Evolutionary conservation across 2,113 vertebrate genomes (phyloP).

Genomic region (Oncorhynchus gorbuscha): DNA sequence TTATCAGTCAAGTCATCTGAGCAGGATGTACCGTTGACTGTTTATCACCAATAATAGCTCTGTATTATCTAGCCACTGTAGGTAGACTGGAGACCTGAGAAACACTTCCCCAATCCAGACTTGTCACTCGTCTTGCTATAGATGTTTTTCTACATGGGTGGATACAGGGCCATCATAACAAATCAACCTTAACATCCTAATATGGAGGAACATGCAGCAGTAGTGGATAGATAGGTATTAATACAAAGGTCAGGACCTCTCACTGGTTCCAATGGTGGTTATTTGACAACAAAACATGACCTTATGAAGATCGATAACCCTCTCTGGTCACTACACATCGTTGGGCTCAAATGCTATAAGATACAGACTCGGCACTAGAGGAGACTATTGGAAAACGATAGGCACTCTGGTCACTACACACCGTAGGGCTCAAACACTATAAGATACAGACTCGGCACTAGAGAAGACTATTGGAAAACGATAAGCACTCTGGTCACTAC

Average conservation of each 20-base stretch:
- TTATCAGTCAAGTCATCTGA: constrained; percentile 40
- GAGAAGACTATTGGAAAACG: too few species aligned
- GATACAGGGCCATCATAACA: too few species aligned
- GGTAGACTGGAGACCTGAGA: too few species aligned
- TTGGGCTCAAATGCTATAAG: constrained; percentile 38
- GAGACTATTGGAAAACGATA: too few species aligned
- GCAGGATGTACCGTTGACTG: constrained; percentile 14
- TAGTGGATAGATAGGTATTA: constrained; percentile 31
- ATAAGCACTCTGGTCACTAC: constrained; percentile 26
- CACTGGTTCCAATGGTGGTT: constrained; percentile 53
- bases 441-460: too few species aligned
- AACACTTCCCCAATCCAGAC: constrained; percentile 15
- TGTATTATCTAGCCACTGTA: constrained; percentile 28
- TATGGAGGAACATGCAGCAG: constrained; percentile 1
- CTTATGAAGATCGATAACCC: constrained; percentile 63
- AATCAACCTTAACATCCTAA: not conserved
- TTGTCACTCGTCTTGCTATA: too few species aligned
- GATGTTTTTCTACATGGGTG: too few species aligned
- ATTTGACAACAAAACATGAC: constrained; percentile 61
- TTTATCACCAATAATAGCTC: constrained; percentile 35
- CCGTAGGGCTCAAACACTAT: too few species aligned
- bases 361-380: not conserved
- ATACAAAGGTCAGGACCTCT: constrained; percentile 62
- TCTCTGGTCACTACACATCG: constrained; percentile 64
- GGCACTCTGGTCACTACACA: too few species aligned